Evolutionary conservation across 2,888 invertebrate species (phyloP), one percentile per base, ranked within the genome.

Genomic region (Gibbula magus): DNA sequence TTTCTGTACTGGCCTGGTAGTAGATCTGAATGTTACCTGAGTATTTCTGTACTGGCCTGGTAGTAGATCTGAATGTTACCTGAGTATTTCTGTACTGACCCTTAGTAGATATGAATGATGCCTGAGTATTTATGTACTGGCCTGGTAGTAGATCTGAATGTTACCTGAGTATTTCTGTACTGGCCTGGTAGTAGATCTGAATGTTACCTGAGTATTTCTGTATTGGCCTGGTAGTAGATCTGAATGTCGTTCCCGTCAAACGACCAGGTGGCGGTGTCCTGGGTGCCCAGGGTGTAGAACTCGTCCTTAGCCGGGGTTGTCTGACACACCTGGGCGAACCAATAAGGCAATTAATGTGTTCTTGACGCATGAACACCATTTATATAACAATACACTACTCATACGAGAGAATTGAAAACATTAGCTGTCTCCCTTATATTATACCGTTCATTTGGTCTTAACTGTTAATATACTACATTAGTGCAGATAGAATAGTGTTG

Each of bases 241-340:
- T 77, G 77, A 18, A 77, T 45, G 51, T 77, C n/a, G 16, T 51
- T 52, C 2, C 77, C 77, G 18, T 77, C 67, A 51, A n/a, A 77
- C 10, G 77, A 77, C 61, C 61, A 77, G 1, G 18, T 16, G 13
- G 77, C 67, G n/a, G 61, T 66, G 18, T 35, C n/a, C 66, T 67
- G 67, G 20, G 29, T 35, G 5, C 70, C 70, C 18, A 35, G 20
- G 56, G 20, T 16, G 20, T 56, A 56, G 16, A 25, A 56, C n/a
- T 20, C 56, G 25, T 20, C 25, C 56, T 56, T 56, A 25, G 56
- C 56, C 1, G 51, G 32, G n/a, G 32, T 53, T 29, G 39, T 45
- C 66, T 29, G 61, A 67, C 66, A 77, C 66, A 51, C 35, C 70
- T 73, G 70, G 13, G 16, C 22, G 16, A 13, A 56, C n/a, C n/a